Evolutionary conservation across 2,797 vertebrate species (phyloP).

Genomic region (Smutsia gigantea): DNA sequence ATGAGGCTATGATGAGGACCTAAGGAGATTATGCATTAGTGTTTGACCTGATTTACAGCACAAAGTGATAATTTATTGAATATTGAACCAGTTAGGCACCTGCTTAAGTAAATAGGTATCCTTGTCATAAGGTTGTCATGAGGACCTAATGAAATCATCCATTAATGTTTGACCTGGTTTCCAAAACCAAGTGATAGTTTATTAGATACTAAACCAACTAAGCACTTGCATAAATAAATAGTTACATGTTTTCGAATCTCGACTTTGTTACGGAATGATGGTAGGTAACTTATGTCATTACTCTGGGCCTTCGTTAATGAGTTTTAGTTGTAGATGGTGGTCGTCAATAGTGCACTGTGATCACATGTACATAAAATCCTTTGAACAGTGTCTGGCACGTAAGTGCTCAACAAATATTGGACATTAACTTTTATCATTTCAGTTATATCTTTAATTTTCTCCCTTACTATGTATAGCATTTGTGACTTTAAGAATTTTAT

Average conservation of each 20-base stretch:
- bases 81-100: background rate
- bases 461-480: background rate
- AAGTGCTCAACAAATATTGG: background rate
- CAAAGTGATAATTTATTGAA: background rate
- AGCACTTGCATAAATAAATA: background rate
- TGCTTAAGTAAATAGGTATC: background rate
- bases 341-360: background rate
- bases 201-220: background rate
- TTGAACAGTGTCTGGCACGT: background rate
- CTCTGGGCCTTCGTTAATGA: background rate
- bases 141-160: background rate
- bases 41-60: background rate
- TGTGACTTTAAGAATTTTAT: slow-evolving; percentile 16
- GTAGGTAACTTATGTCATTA: background rate
- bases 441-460: background rate
- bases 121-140: background rate
- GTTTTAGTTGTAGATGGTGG: background rate
- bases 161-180: background rate
- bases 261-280: background rate
- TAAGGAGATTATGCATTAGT: background rate
- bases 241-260: background rate
- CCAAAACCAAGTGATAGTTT: background rate
- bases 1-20: background rate
- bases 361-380: background rate
- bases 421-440: background rate